These are phyloP conservation scores for Macrophya alboannulata DNA, from an alignment of 2,888 invertebrate species.

Conservation along the genomic window DNA sequence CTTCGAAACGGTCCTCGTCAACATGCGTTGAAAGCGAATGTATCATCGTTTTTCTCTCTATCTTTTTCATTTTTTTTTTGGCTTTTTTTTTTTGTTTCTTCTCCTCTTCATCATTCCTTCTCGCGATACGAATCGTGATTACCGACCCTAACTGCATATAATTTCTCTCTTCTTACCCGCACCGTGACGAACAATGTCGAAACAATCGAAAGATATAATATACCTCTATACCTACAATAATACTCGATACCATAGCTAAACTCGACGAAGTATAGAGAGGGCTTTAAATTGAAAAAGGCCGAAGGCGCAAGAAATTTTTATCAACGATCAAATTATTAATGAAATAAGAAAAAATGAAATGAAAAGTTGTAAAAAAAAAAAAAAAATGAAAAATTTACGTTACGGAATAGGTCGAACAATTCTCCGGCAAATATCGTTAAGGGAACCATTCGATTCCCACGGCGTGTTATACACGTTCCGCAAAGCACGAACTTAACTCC, in stretches of 20 bases:
- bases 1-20: neutral
- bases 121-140: constrained; percentile 36
- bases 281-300: neutral
- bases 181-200: constrained; percentile 7
- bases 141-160: constrained; percentile 20
- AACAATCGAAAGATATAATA: neutral
- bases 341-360: neutral
- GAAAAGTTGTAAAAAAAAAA: too few species aligned
- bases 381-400: neutral
- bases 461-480: constrained; percentile 25
- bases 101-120: neutral
- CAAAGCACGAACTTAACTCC: constrained; percentile 43
- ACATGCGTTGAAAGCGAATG: neutral
- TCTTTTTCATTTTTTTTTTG: neutral
- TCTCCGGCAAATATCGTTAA: constrained; percentile 38
- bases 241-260: neutral
- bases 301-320: neutral
- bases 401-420: constrained; percentile 50
- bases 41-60: neutral
- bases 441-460: constrained; percentile 50
- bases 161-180: neutral
- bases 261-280: neutral
- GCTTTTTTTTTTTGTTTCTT: neutral
- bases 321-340: neutral
- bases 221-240: too few species aligned